Evolutionary conservation across 2,797 vertebrate species (phyloP).

Genomic region (Trematomus bernacchii): DNA sequence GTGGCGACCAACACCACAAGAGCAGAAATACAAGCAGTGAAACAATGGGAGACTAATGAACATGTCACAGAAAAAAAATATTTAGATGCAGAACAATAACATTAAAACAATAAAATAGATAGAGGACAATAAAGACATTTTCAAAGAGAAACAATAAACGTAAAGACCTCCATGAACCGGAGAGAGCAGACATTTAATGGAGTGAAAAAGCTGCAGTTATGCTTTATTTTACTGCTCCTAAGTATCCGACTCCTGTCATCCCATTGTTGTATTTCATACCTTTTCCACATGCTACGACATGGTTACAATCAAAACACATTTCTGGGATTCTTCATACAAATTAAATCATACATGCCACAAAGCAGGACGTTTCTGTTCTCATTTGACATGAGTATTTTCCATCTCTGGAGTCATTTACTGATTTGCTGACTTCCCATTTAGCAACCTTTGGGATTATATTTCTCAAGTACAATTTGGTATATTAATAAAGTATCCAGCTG

Average conservation of each 20-base stretch:
- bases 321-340: neutral
- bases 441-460: slow-evolving; percentile 9
- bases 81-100: slow-evolving; percentile 47
- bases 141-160: slow-evolving; percentile 45
- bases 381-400: neutral
- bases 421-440: slow-evolving; percentile 48
- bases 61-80: slow-evolving; percentile 15
- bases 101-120: slow-evolving; percentile 55
- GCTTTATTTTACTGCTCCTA: slow-evolving; percentile 33
- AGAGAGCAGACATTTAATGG: slow-evolving; percentile 7
- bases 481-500: slow-evolving; percentile 59
- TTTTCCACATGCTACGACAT: too few species aligned
- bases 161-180: slow-evolving; percentile 30
- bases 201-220: slow-evolving; percentile 18
- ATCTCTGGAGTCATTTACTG: neutral
- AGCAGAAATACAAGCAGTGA: slow-evolving; percentile 34
- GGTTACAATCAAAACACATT: neutral
- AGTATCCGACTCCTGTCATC: neutral
- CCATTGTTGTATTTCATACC: neutral
- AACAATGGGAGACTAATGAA: slow-evolving; percentile 68
- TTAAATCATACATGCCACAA: neutral
- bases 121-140: slow-evolving; percentile 51
- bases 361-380: slow-evolving; percentile 5
- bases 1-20: neutral
- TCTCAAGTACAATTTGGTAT: slow-evolving; percentile 23